Conservation (phyloP, 2,888 invertebrate genomes). For the Fragum sueziense region DNA sequence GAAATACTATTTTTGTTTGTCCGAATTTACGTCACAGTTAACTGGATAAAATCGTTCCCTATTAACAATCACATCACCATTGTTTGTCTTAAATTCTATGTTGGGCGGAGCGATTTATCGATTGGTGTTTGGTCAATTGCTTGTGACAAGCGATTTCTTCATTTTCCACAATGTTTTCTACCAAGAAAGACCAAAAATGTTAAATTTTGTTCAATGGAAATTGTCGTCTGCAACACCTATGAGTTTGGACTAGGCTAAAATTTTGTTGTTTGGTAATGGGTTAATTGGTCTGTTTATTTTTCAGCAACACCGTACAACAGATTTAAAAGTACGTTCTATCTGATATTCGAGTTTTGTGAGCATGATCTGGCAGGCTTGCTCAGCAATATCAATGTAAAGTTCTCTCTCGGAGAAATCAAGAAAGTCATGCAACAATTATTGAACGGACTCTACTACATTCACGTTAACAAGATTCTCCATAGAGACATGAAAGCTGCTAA, state of each 20-base stretch:
- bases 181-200: too few relatives aligned
- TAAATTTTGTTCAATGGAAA: background rate
- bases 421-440: slow-evolving; percentile 88
- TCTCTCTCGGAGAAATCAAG: slow-evolving; percentile 97
- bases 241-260: background rate
- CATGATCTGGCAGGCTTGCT: slow-evolving; percentile 98
- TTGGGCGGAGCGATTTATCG: too few relatives aligned
- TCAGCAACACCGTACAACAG: slow-evolving; percentile 87
- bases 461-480: slow-evolving; percentile 88
- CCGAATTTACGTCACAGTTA: too few relatives aligned
- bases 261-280: background rate
- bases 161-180: too few relatives aligned
- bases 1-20: too few relatives aligned
- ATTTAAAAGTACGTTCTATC: slow-evolving; percentile 93
- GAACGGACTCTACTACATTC: slow-evolving; percentile 97
- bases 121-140: too few relatives aligned
- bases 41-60: too few relatives aligned
- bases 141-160: too few relatives aligned
- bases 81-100: too few relatives aligned
- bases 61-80: too few relatives aligned
- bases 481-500: slow-evolving; percentile 99
- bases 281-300: slow-evolving; percentile 18
- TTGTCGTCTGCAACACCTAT: too few relatives aligned
- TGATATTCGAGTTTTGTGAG: slow-evolving; percentile 99
- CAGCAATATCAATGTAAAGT: slow-evolving; percentile 97